A percentile compares a stretch with the other conserved stretches of the same genome.
Conservation (phyloP, 2,888 invertebrate species). For the Conistra vaccinii region DNA sequence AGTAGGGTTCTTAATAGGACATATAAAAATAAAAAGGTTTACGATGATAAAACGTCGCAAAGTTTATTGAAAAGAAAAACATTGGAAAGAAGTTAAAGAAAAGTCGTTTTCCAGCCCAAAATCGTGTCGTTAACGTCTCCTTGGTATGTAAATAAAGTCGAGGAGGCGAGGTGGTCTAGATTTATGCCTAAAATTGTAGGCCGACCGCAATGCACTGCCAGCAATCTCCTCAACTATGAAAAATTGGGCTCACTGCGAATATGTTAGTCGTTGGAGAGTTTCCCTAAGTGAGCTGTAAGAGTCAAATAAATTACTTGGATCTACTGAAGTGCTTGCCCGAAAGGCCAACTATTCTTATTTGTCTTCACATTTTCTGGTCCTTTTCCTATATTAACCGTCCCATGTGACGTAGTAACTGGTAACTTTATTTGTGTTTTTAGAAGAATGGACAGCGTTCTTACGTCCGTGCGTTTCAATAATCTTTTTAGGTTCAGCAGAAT, state of each 20-base stretch:
- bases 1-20: too few relatives aligned
- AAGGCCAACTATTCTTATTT: constrained; percentile 26
- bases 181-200: constrained; percentile 63
- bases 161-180: constrained; percentile 41
- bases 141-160: constrained; percentile 32
- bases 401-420: neutral
- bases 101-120: neutral
- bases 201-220: constrained; percentile 57
- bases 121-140: constrained; percentile 48
- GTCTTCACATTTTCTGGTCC: constrained; percentile 7
- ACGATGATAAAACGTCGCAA: neutral
- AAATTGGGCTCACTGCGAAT: constrained; percentile 45
- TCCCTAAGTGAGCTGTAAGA: constrained; percentile 51
- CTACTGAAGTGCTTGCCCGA: constrained; percentile 39
- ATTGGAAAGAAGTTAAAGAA: neutral
- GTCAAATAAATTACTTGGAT: constrained; percentile 49
- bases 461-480: neutral
- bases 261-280: constrained; percentile 8
- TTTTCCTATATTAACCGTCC: constrained; percentile 27
- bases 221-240: constrained; percentile 56
- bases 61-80: neutral
- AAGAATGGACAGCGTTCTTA: neutral
- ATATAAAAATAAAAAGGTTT: too few relatives aligned
- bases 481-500: neutral
- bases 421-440: neutral